Evolutionary conservation across 2,113 vertebrate species (phyloP).

Genomic region (Entomyzon cyanotis): DNA sequence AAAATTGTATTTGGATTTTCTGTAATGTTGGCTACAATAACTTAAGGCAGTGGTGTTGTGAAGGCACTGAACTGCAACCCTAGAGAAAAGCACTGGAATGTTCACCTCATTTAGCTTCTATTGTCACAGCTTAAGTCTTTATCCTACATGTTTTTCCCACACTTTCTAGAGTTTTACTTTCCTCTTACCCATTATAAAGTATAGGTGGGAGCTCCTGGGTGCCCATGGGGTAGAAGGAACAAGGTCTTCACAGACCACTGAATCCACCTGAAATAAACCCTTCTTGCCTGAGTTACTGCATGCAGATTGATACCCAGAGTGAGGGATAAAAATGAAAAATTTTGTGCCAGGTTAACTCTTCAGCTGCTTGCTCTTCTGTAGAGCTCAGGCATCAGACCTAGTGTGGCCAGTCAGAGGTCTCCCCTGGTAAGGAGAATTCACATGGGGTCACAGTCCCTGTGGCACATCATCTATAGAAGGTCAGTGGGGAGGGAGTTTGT

Average conservation of each 20-base stretch:
- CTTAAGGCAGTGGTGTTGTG: not conserved
- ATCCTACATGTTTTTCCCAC: not conserved
- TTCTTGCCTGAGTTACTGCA: not conserved
- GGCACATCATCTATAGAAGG: not conserved
- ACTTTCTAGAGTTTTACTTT: not conserved
- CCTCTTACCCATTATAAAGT: not conserved
- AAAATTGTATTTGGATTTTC: not conserved
- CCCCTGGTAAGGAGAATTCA: not conserved
- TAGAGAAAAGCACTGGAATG: not conserved
- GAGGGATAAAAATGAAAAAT: not conserved
- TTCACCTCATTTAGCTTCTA: not conserved
- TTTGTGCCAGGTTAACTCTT: not conserved
- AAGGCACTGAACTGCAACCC: not conserved
- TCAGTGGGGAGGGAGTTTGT: not conserved
- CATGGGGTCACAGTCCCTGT: not conserved
- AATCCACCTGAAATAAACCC: not conserved
- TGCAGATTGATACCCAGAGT: not conserved
- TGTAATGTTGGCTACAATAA: not conserved
- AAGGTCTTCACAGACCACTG: not conserved
- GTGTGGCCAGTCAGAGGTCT: not conserved
- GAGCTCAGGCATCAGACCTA: not conserved
- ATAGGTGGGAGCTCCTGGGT: not conserved
- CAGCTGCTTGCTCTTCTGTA: not conserved
- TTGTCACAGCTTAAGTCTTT: not conserved
- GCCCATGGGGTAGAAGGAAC: not conserved